A percentile compares a stretch with the other conserved stretches of the same genome.
phyloP scores from a whole-genome alignment of 2,888 invertebrate species.

The Ceriagrion tenellum region DNA sequence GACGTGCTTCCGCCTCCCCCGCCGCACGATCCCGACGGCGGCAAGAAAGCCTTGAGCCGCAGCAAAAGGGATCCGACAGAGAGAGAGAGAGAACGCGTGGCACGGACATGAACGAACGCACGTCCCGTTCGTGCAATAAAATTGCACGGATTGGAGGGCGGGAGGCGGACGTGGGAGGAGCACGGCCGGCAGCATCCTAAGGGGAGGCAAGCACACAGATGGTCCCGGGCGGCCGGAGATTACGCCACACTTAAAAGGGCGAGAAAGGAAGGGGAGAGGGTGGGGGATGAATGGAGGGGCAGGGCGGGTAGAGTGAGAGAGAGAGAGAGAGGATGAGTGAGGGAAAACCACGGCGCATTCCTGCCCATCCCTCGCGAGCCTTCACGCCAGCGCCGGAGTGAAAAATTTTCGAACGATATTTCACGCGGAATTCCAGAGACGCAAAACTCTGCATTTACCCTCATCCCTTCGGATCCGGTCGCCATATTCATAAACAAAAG shows the following conservation, averaged over 20 bases:
- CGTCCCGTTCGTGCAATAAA: neutral
- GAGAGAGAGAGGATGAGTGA: neutral
- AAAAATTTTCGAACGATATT: constrained; percentile 28
- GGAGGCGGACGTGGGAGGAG: neutral
- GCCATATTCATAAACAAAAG: constrained; percentile 31
- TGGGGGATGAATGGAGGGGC: neutral
- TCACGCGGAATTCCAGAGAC: constrained; percentile 28
- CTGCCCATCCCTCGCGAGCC: neutral
- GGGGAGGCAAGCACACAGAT: neutral
- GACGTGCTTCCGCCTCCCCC: neutral
- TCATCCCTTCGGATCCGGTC: neutral
- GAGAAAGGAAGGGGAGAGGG: neutral
- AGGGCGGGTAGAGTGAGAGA: neutral
- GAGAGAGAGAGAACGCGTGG: neutral
- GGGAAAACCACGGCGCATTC: neutral
- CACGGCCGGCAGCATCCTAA: too few species aligned
- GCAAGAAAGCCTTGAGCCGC: neutral
- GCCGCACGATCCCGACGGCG: too few species aligned
- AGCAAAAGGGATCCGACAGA: neutral
- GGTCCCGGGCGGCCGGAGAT: neutral
- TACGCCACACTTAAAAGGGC: constrained; percentile 3
- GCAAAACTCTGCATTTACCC: neutral
- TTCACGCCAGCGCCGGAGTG: neutral
- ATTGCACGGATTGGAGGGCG: neutral
- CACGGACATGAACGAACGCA: neutral